A percentile compares a stretch with the other conserved stretches of the same genome.
phyloP scores from a whole-genome alignment of 1,140 invertebrate genomes.

The Achroia grisella region DNA sequence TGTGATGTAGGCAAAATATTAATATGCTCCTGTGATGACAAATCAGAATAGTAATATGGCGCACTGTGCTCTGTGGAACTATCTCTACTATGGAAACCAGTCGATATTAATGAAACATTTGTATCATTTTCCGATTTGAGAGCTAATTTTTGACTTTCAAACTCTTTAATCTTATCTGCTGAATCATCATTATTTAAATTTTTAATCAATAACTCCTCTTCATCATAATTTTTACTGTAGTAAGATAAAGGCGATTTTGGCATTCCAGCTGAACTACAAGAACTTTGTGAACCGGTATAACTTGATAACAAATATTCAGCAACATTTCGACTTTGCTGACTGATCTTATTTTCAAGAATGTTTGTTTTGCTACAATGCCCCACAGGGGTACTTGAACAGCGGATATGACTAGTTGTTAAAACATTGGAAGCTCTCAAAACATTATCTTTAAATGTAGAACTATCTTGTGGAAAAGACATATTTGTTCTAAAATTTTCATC shows the following conservation, averaged over 20 bases:
- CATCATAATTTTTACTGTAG: slow-evolving; percentile 63
- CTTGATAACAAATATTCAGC: slow-evolving; percentile 27
- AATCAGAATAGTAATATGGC: slow-evolving; percentile 91
- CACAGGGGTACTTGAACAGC: slow-evolving; percentile 48
- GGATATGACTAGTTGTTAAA: slow-evolving; percentile 41
- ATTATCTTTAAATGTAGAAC: slow-evolving; percentile 27
- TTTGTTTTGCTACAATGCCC: slow-evolving; percentile 20
- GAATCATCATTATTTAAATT: slow-evolving; percentile 55
- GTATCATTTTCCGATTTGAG: slow-evolving; percentile 40
- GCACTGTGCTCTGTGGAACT: slow-evolving; percentile 77
- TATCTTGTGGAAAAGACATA: slow-evolving; percentile 8
- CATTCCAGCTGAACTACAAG: slow-evolving; percentile 43
- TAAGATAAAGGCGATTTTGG: slow-evolving; percentile 61
- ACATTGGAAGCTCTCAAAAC: slow-evolving; percentile 41
- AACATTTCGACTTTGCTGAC: slow-evolving; percentile 21
- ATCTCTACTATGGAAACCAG: slow-evolving; percentile 68
- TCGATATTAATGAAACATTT: slow-evolving; percentile 43
- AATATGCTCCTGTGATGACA: slow-evolving; percentile 75
- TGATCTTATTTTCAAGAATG: slow-evolving; percentile 13
- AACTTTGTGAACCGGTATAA: slow-evolving; percentile 46
- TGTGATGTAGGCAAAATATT: slow-evolving; percentile 59
- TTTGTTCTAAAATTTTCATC: slow-evolving; percentile 7
- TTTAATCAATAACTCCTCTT: slow-evolving; percentile 50
- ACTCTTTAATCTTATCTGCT: slow-evolving; percentile 65
- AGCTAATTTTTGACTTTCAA: slow-evolving; percentile 52